Conservation (phyloP, 2,113 vertebrate genomes). For the Rattus norvegicus region GRCr8 NC_086026.1:54128501-54129000, state of each 20-base stretch:
- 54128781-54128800: constrained; percentile 42
- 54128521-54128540: constrained; percentile 10
- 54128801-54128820: neutral
- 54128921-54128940: constrained; percentile 1
- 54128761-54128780: neutral
- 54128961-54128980: neutral
- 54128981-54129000: neutral
- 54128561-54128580: constrained; percentile 23
- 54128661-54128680: neutral
- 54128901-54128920: constrained; percentile 1
- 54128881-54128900: neutral
- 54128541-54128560: neutral
- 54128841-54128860: constrained; percentile 28
- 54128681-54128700: neutral
- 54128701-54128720: neutral
- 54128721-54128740: neutral
- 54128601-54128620: neutral
- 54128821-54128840: constrained; percentile 33
- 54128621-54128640: neutral
- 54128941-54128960: constrained; percentile 32
- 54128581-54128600: constrained; percentile 19
- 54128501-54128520: neutral
- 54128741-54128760: neutral
- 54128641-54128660: neutral
- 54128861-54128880: neutral